Evolutionary conservation across 2,113 vertebrate species (phyloP), one percentile per base, ranked within the genome.

Genomic region (Rhynchopsitta pachyrhyncha): DNA sequence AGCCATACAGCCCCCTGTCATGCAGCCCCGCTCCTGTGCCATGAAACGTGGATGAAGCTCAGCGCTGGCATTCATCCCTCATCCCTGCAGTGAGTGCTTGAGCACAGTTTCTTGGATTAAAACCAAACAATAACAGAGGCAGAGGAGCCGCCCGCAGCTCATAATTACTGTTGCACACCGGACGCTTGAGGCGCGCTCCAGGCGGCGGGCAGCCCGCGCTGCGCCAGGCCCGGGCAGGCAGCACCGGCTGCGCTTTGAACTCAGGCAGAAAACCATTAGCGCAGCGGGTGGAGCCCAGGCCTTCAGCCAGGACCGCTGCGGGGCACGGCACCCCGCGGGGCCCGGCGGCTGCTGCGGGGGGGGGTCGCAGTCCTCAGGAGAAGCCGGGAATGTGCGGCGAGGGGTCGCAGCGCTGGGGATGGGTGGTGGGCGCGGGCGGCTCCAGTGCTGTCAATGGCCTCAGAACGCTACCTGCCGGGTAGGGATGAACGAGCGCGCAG

Each of bases 191-290:
- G 68, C 0, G 6, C 0, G 69, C 95, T 42, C 28, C 35, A 3
- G 95, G 90, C 75, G 4, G 64, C 47, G 63, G 49, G 2, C 57
- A 33, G 67, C 70, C 46, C 57, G 74, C 11, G 9, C 25, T 27
- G 91, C 49, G 82, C 93, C 91, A 80, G 52, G 91, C 46, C 76
- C 44, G 1, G 84, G 81, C 95, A 76, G 76, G 91, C 57, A 59
- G 20, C 33, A 15, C 57, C 57, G 33, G 57, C 57, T 59, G 57
- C 57, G 57, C 57, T 59, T 59, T 59, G 57, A 59, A 59, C 33
- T 59, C 13, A 1, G 33, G 66, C 86, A 7, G 63, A 94, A 95
- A 95, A 94, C 35, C 95, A 94, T 94, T 95, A 88, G 69, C 6
- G 70, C 79, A 79, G 4, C 66, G 1, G 76, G 93, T 17, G 89